Evolutionary conservation across 1,140 invertebrate species (phyloP).

Genomic region (Brachionus manjavacas): DNA sequence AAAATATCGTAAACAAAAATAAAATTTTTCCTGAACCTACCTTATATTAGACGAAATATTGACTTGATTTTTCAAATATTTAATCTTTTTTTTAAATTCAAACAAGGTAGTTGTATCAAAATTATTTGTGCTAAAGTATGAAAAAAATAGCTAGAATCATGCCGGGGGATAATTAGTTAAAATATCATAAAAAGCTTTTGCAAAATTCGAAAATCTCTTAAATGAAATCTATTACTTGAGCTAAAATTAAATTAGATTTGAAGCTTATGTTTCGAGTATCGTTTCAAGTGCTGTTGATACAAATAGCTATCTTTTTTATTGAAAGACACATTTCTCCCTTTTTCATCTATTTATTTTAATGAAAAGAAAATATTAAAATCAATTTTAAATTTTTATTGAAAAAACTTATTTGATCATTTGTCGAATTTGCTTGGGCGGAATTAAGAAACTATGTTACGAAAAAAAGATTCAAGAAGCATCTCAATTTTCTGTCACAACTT

Average conservation of each 20-base stretch:
- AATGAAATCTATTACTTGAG: neutral
- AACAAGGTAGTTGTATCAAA: neutral
- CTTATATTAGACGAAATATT: neutral
- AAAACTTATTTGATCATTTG: neutral
- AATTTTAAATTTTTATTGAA: neutral
- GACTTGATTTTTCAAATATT: neutral
- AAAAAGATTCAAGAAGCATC: neutral
- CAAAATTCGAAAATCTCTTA: neutral
- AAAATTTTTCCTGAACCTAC: too few relatives aligned
- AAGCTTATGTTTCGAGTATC: neutral
- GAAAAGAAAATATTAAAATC: neutral
- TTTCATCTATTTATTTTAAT: neutral
- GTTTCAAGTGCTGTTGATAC: neutral
- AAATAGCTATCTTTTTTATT: neutral
- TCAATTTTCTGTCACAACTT: neutral
- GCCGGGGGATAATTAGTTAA: neutral
- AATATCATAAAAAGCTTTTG: neutral
- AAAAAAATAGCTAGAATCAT: neutral
- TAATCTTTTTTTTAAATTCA: neutral
- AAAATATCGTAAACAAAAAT: too few relatives aligned
- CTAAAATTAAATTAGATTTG: neutral
- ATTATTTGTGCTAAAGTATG: neutral
- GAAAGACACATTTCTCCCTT: neutral
- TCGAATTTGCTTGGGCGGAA: neutral
- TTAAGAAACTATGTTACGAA: neutral